Conservation (phyloP, 2,113 vertebrate genomes). For the Cyphomyrus plagiostoma region DNA sequence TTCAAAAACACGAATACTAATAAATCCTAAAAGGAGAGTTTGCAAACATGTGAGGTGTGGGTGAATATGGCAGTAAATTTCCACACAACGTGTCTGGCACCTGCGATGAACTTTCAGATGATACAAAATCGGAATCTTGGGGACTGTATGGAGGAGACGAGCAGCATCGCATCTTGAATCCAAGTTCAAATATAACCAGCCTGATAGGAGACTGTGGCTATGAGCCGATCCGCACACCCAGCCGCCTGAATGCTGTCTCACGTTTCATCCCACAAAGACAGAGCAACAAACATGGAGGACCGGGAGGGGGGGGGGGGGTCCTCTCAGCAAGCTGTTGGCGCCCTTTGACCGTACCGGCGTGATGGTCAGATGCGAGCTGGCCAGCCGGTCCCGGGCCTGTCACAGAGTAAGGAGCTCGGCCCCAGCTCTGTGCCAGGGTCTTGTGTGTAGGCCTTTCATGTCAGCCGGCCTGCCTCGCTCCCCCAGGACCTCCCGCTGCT, state of each 20-base stretch:
- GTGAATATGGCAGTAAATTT: background rate
- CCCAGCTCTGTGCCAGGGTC: slow-evolving; percentile 20
- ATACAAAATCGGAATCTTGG: background rate
- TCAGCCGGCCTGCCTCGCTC: slow-evolving; percentile 10
- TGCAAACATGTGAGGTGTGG: background rate
- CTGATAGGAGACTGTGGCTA: background rate
- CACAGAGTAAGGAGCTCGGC: background rate
- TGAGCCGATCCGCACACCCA: background rate
- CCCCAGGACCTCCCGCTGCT: background rate
- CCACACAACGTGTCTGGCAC: background rate
- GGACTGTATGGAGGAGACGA: background rate
- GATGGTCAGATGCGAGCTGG: background rate
- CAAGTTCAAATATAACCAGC: background rate
- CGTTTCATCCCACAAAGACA: background rate
- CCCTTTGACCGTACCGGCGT: background rate
- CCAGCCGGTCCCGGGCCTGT: background rate
- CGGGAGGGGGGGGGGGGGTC: background rate
- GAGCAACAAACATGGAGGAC: background rate
- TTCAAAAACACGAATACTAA: background rate
- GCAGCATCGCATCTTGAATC: background rate
- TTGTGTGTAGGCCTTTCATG: slow-evolving; percentile 32
- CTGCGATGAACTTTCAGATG: background rate
- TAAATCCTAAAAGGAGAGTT: background rate
- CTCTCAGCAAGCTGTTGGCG: background rate
- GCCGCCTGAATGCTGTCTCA: background rate